A percentile compares a stretch with the other conserved stretches of the same genome.
phyloP scores from a whole-genome alignment of 2,888 invertebrate species.

The Sminthurides aquaticus region DNA sequence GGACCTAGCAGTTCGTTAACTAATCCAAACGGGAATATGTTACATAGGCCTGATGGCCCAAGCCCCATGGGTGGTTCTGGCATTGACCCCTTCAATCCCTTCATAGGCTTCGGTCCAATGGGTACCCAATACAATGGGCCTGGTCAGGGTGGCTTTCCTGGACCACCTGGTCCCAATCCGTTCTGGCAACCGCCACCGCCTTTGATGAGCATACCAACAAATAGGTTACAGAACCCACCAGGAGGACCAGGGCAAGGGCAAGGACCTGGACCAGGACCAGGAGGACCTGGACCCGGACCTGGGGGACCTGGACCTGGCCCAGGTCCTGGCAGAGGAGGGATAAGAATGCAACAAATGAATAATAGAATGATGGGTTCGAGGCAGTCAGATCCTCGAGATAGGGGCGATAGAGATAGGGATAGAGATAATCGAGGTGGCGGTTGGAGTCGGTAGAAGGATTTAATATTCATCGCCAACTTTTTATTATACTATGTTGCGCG shows the following conservation, averaged over 20 bases:
- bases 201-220: conserved; percentile 12
- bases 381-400: conserved; percentile 11
- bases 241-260: conserved; percentile 15
- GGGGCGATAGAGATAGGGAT: too few species aligned
- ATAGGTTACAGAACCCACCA: neutral
- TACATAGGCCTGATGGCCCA: neutral
- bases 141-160: conserved; percentile 13
- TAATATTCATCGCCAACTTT: neutral
- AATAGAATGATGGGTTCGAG: conserved; percentile 13
- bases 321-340: neutral
- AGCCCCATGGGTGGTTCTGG: neutral
- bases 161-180: conserved; percentile 34
- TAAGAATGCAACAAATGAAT: conserved; percentile 8
- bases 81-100: conserved; percentile 35
- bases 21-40: neutral
- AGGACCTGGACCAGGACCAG: conserved; percentile 17
- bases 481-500: neutral
- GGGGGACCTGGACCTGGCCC: conserved; percentile 4
- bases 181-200: conserved; percentile 34
- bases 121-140: conserved; percentile 23
- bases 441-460: conserved; percentile 34
- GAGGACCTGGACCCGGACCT: neutral
- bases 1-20: neutral
- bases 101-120: conserved; percentile 39
- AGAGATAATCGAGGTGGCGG: conserved; percentile 22